A percentile compares a stretch with the other conserved stretches of the same genome.
Evolutionary conservation across 2,113 vertebrate species (phyloP).

Genomic region (Pristiophorus japonicus): DNA sequence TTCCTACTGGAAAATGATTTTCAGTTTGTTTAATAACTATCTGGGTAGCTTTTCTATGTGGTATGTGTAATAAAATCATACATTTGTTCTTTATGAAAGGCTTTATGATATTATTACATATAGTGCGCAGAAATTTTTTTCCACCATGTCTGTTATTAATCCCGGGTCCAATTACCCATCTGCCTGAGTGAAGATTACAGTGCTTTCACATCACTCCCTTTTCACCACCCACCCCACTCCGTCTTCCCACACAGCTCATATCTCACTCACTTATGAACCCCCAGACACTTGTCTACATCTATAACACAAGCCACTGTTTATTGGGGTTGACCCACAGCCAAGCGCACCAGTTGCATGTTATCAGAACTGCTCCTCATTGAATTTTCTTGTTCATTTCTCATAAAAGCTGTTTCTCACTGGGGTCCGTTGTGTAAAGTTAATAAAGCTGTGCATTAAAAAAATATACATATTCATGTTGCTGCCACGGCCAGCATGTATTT

Average conservation of each 20-base stretch:
- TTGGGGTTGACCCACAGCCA: background rate
- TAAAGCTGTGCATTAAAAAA: background rate
- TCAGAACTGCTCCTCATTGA: background rate
- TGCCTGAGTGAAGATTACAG: background rate
- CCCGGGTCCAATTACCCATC: background rate
- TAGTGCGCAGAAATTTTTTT: background rate
- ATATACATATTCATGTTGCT: background rate
- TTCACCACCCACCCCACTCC: no score
- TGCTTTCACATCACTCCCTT: background rate
- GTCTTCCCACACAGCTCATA: background rate
- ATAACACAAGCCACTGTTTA: background rate
- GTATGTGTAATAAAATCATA: background rate
- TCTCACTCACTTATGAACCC: background rate
- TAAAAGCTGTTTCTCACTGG: background rate
- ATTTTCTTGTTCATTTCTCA: background rate
- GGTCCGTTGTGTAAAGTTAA: background rate
- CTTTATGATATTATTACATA: background rate
- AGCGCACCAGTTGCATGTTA: background rate
- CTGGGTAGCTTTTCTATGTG: background rate
- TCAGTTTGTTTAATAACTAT: background rate
- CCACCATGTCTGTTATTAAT: background rate
- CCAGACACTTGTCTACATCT: background rate
- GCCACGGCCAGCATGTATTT: background rate
- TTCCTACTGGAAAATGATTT: background rate
- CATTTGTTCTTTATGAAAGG: background rate